phyloP scores from a whole-genome alignment of 2,797 vertebrate genomes.

The Pseudomugil tenellus region DNA sequence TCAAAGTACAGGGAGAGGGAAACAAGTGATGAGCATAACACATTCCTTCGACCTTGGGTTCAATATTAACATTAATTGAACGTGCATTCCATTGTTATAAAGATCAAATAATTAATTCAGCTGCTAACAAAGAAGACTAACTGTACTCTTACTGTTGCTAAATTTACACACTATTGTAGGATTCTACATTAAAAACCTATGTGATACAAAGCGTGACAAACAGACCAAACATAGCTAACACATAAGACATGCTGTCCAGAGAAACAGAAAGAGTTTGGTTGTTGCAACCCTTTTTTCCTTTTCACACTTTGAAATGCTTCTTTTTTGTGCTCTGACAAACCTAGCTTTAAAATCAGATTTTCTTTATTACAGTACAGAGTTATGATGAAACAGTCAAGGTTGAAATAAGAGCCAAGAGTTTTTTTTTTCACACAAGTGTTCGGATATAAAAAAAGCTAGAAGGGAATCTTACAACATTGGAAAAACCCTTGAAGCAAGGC shows the following conservation, averaged over 20 bases:
- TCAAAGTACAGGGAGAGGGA: slow-evolving; percentile 44
- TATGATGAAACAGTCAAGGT: slow-evolving; percentile 46
- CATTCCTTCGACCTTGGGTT: slow-evolving; percentile 29
- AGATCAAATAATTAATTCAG: slow-evolving; percentile 23
- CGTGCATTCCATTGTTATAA: slow-evolving; percentile 30
- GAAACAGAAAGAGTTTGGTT: slow-evolving; percentile 54
- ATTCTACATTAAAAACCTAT: slow-evolving; percentile 30
- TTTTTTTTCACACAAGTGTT: slow-evolving; percentile 30
- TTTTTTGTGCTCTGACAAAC: slow-evolving; percentile 53
- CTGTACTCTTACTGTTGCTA: slow-evolving; percentile 1
- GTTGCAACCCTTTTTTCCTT: slow-evolving; percentile 37
- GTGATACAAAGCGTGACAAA: slow-evolving; percentile 33
- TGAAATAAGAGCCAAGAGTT: slow-evolving; percentile 37
- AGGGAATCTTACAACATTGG: slow-evolving; percentile 29
- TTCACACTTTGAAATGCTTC: slow-evolving; percentile 30
- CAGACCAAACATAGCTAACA: slow-evolving; percentile 20
- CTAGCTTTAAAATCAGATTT: slow-evolving; percentile 65
- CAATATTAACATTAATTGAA: slow-evolving; percentile 30
- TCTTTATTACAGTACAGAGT: slow-evolving; percentile 63
- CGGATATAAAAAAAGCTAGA: slow-evolving; percentile 7
- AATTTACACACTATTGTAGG: slow-evolving; percentile 18
- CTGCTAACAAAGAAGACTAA: slow-evolving; percentile 5
- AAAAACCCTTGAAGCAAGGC: slow-evolving; percentile 19
- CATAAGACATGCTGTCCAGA: slow-evolving; percentile 19
- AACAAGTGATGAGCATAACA: slow-evolving; percentile 30